phyloP scores from a whole-genome alignment of 2,888 invertebrate species.

The Leptinotarsa juncta region DNA sequence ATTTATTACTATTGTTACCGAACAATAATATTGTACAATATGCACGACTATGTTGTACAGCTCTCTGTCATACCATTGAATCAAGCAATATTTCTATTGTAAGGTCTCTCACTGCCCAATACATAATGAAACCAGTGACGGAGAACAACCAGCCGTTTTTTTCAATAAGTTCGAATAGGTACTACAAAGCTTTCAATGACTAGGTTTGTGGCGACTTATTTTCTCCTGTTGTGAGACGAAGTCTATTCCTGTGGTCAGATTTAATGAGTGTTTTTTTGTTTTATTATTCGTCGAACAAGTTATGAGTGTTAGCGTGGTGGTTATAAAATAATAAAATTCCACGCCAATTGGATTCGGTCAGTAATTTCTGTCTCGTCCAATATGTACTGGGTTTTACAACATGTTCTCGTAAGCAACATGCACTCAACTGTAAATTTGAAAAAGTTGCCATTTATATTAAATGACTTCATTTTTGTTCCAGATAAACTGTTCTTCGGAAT shows the following conservation, averaged over 20 bases:
- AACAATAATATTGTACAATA: conserved; percentile 54
- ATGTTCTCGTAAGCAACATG: too few relatives aligned
- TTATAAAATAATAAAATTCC: not conserved
- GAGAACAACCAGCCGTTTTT: conserved; percentile 18
- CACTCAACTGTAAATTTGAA: too few relatives aligned
- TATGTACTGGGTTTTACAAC: too few relatives aligned
- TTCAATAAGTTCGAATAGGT: not conserved
- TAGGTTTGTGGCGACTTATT: not conserved
- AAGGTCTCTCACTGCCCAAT: conserved; percentile 18
- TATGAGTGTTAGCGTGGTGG: not conserved
- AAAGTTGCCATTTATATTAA: not conserved
- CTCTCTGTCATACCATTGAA: conserved; percentile 47
- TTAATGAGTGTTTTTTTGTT: not conserved
- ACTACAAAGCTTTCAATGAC: not conserved
- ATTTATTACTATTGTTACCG: conserved; percentile 57
- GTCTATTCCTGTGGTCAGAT: not conserved
- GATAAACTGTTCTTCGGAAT: not conserved
- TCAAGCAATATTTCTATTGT: conserved; percentile 45
- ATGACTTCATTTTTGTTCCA: not conserved
- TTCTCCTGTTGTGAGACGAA: not conserved
- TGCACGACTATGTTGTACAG: conserved; percentile 49
- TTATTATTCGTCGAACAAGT: not conserved
- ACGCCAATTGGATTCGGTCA: not conserved
- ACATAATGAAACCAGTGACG: conserved; percentile 17
- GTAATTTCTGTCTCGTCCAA: not conserved